A percentile compares a stretch with the other conserved stretches of the same genome.
Evolutionary conservation across 2,113 vertebrate species (phyloP).

Genomic region (Urocitellus parryii): DNA sequence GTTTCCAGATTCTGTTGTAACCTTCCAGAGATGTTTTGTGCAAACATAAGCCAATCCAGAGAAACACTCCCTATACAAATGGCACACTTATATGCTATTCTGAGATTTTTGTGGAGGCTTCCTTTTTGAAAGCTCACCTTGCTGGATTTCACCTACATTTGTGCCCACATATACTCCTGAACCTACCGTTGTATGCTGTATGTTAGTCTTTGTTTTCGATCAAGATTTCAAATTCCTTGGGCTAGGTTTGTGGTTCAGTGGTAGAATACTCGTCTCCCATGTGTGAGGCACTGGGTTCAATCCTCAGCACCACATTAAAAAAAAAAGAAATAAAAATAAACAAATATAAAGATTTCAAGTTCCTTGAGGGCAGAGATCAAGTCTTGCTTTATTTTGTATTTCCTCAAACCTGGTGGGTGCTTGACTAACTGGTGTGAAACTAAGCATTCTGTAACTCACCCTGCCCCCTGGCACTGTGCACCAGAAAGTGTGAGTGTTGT

Average conservation of each 20-base stretch:
- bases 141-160: background rate
- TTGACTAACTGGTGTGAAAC: background rate
- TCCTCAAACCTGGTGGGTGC: background rate
- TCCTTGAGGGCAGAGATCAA: background rate
- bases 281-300: too few species aligned
- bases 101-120: background rate
- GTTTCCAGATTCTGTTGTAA: background rate
- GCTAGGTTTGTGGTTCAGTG: too few species aligned
- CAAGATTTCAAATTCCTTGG: constrained; percentile 4
- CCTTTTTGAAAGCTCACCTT: background rate
- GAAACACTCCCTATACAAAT: background rate
- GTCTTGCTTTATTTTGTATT: background rate
- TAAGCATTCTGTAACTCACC: background rate
- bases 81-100: background rate
- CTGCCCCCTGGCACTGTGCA: background rate
- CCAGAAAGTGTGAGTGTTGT: background rate
- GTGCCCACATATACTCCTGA: background rate
- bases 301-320: too few species aligned
- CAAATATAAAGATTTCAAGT: background rate
- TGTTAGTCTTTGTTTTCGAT: background rate
- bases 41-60: background rate
- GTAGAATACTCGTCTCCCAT: too few species aligned
- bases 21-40: background rate
- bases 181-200: background rate
- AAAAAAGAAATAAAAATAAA: too few species aligned